Conservation (phyloP, 1,140 invertebrate genomes). For the Saccostrea echinata region DNA sequence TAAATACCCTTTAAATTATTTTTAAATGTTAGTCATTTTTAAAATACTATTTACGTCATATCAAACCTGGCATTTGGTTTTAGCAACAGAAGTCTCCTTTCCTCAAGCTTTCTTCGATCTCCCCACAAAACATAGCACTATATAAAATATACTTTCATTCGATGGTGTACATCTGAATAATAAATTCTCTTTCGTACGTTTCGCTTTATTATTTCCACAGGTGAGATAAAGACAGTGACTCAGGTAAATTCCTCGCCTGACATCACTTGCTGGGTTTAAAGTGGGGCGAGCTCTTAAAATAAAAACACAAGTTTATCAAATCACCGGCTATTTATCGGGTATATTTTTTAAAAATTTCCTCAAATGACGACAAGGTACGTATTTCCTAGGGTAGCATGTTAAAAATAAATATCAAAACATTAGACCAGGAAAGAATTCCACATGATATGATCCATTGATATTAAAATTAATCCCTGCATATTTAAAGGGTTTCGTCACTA, state of each 20-base stretch:
- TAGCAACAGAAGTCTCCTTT: background rate
- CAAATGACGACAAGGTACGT: no score
- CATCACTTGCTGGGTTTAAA: background rate
- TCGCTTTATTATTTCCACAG: background rate
- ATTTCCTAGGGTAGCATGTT: background rate
- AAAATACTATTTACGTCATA: background rate
- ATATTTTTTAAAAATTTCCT: background rate
- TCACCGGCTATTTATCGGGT: background rate
- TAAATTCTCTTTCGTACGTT: background rate
- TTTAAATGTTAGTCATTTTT: no score
- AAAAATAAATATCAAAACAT: background rate
- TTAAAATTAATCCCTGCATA: background rate
- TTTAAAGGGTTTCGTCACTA: background rate
- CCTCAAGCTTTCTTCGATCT: background rate
- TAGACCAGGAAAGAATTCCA: background rate
- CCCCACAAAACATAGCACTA: background rate
- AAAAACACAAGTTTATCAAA: background rate
- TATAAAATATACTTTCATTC: background rate
- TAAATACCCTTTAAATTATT: no score
- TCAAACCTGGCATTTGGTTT: background rate
- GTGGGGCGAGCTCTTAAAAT: background rate
- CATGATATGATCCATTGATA: background rate
- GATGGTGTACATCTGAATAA: background rate
- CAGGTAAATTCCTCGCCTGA: background rate
- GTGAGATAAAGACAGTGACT: background rate